Base-by-base conservation (phyloP, 1,140 invertebrate genomes). In the Patella vulgata region DNA sequence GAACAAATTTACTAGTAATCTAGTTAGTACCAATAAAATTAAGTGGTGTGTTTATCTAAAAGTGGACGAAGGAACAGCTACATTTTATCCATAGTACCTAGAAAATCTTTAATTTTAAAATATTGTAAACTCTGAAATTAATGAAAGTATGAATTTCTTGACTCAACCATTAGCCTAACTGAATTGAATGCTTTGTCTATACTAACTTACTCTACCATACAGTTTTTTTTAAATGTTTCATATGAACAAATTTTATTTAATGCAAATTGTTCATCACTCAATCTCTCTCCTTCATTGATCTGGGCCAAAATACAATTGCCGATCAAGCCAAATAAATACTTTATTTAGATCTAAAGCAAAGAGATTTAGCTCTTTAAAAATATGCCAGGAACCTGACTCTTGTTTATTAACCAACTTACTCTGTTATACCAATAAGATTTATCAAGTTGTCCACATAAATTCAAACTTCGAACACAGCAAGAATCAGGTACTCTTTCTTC, bases 401-500 rank as follows among this genome's bases (percentile, higher is more conserved):
- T 28, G 9, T 12, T 36, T 36, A 9, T 9, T 30, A n/a, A 14
- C 23, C 36, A n/a, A 60, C 67, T 59, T 46, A 74, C 73, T 53
- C 65, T 50, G 14, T 69, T 31, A 55, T 60, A 69, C 67, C 66
- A 74, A 8, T 56, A 52, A 40, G 31, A 40, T 19, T 42, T 64
- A 12, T 65, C 70, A 30, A 51, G 50, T 19, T 54, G 44, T 0
- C 69, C 73, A 63, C 73, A 74, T 36, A 62, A 44, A 1, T 53
- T 25, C 3, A 21, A 33, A n/a, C 58, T 56, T 14, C 63, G 33
- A 14, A 71, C 63, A 66, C 93, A 95, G 76, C 93, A 95, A 0
- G 92, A 92, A 65, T 91, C 89, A 1, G 93, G 93, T 0, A 94
- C 91, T 70, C 88, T 88, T 56, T 89, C 87, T 60, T 90, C 87